phyloP scores from a whole-genome alignment of 2,797 vertebrate genomes.

The Arrhamphus sclerolepis region DNA sequence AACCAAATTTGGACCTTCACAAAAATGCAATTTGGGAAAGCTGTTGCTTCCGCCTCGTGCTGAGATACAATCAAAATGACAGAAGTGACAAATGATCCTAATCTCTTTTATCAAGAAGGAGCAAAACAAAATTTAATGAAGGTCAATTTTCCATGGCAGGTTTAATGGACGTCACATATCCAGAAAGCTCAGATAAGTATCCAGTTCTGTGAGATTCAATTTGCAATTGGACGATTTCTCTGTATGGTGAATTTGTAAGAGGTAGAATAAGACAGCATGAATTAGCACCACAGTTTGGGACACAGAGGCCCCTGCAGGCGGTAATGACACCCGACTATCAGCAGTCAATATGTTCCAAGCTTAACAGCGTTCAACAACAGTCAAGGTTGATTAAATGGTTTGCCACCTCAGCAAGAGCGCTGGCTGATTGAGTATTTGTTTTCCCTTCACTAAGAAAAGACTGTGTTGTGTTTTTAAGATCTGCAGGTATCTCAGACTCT shows the following conservation, averaged over 20 bases:
- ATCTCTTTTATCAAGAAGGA: constrained; percentile 61
- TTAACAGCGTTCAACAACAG: constrained; percentile 53
- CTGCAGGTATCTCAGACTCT: constrained; percentile 50
- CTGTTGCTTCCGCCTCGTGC: constrained; percentile 38
- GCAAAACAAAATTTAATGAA: constrained; percentile 69
- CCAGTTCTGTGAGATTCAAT: constrained; percentile 44
- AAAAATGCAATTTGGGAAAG: constrained; percentile 57
- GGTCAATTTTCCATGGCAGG: constrained; percentile 58
- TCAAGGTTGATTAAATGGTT: constrained; percentile 63
- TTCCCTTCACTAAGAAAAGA: constrained; percentile 43
- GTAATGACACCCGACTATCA: constrained; percentile 57
- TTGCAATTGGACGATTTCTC: constrained; percentile 39
- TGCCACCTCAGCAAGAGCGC: constrained; percentile 39
- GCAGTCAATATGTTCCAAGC: constrained; percentile 46
- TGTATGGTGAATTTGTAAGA: constrained; percentile 31
- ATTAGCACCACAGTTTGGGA: constrained; percentile 45
- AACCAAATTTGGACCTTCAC: constrained; percentile 24
- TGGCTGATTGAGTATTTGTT: constrained; percentile 66
- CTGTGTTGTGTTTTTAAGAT: constrained; percentile 51
- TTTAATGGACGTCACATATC: constrained; percentile 57
- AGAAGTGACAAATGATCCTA: constrained; percentile 68
- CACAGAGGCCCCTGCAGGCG: constrained; percentile 27
- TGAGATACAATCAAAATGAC: constrained; percentile 69
- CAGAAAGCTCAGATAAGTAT: constrained; percentile 48
- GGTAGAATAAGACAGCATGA: constrained; percentile 44